These are phyloP conservation scores for Gisinianus flammeolus DNA, from an alignment of 2,888 invertebrate genomes.

Conservation along the genomic window DNA sequence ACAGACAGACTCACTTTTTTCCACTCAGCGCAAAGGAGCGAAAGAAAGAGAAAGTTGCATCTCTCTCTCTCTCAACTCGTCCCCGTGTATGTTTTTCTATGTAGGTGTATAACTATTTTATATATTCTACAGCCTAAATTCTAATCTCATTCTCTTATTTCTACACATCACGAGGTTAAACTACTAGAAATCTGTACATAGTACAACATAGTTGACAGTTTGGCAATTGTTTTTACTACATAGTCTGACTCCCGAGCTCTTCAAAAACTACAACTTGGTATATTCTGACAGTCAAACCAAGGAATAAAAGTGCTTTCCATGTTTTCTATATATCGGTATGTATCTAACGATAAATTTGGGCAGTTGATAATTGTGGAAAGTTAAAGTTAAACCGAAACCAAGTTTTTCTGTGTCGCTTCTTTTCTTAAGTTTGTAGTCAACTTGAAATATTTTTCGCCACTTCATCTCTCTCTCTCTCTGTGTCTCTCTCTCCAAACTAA, in stretches of 20 bases:
- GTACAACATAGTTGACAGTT: neutral
- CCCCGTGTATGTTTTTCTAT: neutral
- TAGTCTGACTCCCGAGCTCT: too few relatives aligned
- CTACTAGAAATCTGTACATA: neutral
- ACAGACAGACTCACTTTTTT: conserved; percentile 8
- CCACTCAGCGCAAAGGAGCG: neutral
- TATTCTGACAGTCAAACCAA: too few relatives aligned
- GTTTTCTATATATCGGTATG: too few relatives aligned
- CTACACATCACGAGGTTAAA: neutral
- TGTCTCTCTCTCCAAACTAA: neutral
- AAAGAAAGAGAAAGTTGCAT: neutral
- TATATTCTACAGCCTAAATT: neutral
- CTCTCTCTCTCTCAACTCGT: neutral
- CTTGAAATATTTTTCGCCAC: neutral
- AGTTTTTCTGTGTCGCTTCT: neutral
- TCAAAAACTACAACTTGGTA: too few relatives aligned
- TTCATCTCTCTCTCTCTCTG: neutral
- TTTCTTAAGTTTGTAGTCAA: too few relatives aligned
- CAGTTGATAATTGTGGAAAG: too few relatives aligned
- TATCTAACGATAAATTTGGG: too few relatives aligned
- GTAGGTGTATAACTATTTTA: neutral
- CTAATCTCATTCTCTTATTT: neutral
- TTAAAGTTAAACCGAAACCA: too few relatives aligned
- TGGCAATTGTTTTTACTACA: neutral
- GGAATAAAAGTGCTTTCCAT: too few relatives aligned